phyloP scores from a whole-genome alignment of 2,113 vertebrate genomes.

The Ailuropoda melanoleuca region DNA sequence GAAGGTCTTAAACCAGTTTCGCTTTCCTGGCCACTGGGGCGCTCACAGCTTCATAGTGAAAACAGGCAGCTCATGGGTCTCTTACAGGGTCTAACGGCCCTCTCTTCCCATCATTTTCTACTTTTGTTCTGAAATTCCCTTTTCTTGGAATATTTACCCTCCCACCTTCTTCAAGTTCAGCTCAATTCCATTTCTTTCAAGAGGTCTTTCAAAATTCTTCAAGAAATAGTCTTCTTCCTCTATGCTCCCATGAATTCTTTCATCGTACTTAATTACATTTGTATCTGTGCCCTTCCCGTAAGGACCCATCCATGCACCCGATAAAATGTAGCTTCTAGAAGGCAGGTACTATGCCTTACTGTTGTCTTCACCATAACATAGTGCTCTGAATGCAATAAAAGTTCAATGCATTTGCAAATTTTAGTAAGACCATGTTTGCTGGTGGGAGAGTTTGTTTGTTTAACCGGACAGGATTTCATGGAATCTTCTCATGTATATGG shows the following conservation, averaged over 20 bases:
- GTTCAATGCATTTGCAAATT: neutral
- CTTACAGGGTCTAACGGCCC: neutral
- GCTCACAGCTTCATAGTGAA: neutral
- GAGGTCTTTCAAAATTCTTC: neutral
- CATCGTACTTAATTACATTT: neutral
- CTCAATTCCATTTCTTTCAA: neutral
- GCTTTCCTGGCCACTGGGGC: neutral
- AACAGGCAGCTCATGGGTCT: neutral
- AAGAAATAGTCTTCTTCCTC: neutral
- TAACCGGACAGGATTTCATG: neutral
- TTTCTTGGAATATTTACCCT: neutral
- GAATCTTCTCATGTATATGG: neutral
- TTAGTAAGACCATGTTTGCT: neutral
- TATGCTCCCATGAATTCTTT: neutral
- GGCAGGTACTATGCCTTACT: neutral
- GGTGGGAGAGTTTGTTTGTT: neutral
- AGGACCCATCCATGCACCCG: neutral
- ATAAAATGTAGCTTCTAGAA: neutral
- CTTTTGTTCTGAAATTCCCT: neutral
- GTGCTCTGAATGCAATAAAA: neutral
- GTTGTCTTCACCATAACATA: neutral
- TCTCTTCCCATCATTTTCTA: neutral
- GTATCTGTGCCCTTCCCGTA: neutral
- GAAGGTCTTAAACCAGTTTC: neutral
- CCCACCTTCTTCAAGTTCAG: neutral